Evolutionary conservation across 2,113 vertebrate genomes (phyloP).

Genomic region (Camelus dromedarius): DNA sequence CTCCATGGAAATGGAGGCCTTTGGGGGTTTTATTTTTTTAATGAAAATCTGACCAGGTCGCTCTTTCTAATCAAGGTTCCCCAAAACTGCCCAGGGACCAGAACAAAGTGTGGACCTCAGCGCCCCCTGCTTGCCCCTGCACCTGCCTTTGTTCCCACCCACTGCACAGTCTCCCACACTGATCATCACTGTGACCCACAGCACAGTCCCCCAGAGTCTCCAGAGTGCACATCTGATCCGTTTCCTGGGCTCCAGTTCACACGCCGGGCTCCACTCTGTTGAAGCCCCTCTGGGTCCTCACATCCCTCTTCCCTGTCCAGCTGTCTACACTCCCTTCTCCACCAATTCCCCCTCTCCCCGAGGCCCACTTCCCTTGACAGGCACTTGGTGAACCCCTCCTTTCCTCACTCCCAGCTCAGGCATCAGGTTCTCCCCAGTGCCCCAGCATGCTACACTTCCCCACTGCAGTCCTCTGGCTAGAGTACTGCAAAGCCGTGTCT

Average conservation of each 20-base stretch:
- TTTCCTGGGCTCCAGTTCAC: too few relatives aligned
- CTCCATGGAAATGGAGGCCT: background rate
- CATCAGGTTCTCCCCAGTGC: background rate
- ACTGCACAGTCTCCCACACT: too few relatives aligned
- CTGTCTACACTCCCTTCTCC: background rate
- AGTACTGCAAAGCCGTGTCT: fast-evolving
- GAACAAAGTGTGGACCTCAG: too few relatives aligned
- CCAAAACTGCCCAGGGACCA: too few relatives aligned
- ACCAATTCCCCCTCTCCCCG: fast-evolving
- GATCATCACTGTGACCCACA: too few relatives aligned
- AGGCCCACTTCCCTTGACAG: background rate
- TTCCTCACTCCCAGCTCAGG: background rate
- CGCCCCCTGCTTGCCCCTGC: too few relatives aligned
- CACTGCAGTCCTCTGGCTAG: background rate
- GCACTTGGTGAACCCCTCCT: background rate
- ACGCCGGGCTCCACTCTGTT: background rate
- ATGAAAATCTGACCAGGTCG: background rate
- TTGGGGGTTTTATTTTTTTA: background rate
- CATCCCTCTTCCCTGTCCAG: too few relatives aligned
- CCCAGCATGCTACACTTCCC: background rate
- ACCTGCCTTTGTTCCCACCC: too few relatives aligned
- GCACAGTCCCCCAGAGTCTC: too few relatives aligned
- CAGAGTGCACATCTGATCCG: too few relatives aligned
- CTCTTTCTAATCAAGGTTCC: background rate
- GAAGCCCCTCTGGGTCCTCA: background rate